Percentiles rank a stretch among this genome's conserved stretches.
These are phyloP conservation scores for Archaeoteleia sp. DNA, from an alignment of 2,888 invertebrate species.

Conservation along the genomic window DNA sequence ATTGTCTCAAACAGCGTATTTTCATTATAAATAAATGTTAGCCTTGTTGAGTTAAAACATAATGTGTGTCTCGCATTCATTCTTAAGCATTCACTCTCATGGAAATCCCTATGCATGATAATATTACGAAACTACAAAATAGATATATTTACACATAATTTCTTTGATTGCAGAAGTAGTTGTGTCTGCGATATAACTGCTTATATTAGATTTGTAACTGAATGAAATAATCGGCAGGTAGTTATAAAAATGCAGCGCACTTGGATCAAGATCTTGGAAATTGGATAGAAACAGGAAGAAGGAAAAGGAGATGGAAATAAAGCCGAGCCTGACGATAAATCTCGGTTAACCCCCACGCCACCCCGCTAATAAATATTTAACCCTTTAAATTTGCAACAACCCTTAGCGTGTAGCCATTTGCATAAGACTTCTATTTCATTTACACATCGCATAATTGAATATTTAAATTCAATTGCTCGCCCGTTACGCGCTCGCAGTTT, in stretches of 20 bases:
- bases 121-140: background rate
- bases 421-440: conserved; percentile 78
- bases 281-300: conserved; percentile 14
- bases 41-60: conserved; percentile 75
- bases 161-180: background rate
- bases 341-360: conserved; percentile 69
- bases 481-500: conserved; percentile 73
- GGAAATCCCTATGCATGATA: conserved; percentile 45
- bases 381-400: conserved; percentile 75
- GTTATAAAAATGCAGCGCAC: conserved; percentile 27
- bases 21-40: conserved; percentile 76
- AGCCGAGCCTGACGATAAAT: conserved; percentile 66
- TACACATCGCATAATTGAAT: conserved; percentile 77
- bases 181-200: background rate
- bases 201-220: background rate
- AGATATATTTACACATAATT: background rate
- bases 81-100: conserved; percentile 58
- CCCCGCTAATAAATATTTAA: conserved; percentile 74
- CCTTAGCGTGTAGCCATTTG: conserved; percentile 75
- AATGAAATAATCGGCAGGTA: conserved; percentile 5
- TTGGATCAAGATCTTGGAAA: conserved; percentile 26
- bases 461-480: conserved; percentile 76
- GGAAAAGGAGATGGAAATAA: conserved; percentile 26
- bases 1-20: conserved; percentile 76
- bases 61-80: conserved; percentile 57